Evolutionary conservation across 92 coral and sea anemone genomes (phyloP).

Genomic region (Siderastrea radians): DNA sequence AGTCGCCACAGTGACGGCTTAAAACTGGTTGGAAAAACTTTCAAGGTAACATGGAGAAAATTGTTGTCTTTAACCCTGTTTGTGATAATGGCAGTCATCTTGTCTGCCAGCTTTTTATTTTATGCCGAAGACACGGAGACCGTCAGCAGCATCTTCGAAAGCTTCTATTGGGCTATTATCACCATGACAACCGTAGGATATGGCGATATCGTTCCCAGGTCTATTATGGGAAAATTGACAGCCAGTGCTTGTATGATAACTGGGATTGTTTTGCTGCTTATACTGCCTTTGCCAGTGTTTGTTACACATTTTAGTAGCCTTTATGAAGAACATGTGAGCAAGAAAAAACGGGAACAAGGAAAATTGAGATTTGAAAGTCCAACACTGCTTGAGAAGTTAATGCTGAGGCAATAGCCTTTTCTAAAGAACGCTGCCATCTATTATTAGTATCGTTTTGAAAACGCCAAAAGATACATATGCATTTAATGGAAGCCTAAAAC

Average conservation of each 20-base stretch:
- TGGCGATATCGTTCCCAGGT: constrained; percentile 90
- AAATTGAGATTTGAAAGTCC: not conserved
- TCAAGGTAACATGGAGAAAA: constrained; percentile 75
- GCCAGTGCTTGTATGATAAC: constrained; percentile 82
- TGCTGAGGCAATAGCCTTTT: not conserved
- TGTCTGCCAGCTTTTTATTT: constrained; percentile 82
- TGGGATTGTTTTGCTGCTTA: constrained; percentile 82
- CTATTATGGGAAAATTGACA: constrained; percentile 78
- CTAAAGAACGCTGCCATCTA: too few relatives aligned
- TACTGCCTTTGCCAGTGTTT: constrained; percentile 91
- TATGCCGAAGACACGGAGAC: constrained; percentile 66
- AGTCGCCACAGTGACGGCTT: constrained; percentile 90
- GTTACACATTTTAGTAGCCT: constrained; percentile 84
- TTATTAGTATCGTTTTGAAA: too few relatives aligned
- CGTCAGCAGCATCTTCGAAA: constrained; percentile 82
- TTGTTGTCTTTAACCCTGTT: constrained; percentile 77
- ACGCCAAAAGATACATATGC: too few relatives aligned
- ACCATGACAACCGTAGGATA: constrained; percentile 99
- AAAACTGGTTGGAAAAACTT: constrained; percentile 83
- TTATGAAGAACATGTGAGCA: constrained; percentile 64
- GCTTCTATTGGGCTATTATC: constrained; percentile 89
- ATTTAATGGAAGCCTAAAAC: too few relatives aligned
- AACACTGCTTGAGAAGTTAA: constrained; percentile 9
- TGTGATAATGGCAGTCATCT: constrained; percentile 73
- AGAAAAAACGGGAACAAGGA: not conserved